phyloP scores from a whole-genome alignment of 1,140 invertebrate species.

The Tetramorium alpestre region DNA sequence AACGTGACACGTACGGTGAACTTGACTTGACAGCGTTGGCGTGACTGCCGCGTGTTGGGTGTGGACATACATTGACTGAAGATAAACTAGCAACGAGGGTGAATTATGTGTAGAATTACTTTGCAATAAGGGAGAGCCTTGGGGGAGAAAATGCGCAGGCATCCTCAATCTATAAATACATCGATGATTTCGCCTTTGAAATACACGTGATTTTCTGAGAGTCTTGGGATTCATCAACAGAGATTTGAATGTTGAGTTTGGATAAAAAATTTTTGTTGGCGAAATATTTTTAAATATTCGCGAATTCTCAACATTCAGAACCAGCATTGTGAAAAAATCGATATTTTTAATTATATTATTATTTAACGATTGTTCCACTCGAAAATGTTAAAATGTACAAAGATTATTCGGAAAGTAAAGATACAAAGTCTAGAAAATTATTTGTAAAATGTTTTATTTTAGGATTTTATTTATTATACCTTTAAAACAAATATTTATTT shows the following conservation, averaged over 20 bases:
- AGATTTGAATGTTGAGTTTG: background rate
- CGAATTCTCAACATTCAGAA: background rate
- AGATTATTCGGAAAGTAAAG: no score
- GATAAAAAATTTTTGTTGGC: background rate
- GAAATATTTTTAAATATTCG: background rate
- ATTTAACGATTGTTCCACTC: background rate
- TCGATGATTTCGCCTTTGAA: background rate
- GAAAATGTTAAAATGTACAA: background rate
- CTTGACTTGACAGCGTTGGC: slow-evolving; percentile 78
- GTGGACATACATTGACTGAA: slow-evolving; percentile 78
- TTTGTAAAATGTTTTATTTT: no score
- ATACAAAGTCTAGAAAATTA: no score
- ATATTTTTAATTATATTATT: background rate
- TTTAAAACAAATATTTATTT: no score
- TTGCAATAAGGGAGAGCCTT: slow-evolving; percentile 12
- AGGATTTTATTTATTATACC: no score
- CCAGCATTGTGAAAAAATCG: background rate
- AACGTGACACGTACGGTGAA: slow-evolving; percentile 79
- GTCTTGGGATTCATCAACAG: background rate
- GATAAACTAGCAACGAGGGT: slow-evolving; percentile 71
- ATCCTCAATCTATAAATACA: slow-evolving; percentile 45
- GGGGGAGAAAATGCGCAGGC: background rate
- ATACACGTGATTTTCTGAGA: background rate
- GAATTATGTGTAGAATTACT: slow-evolving; percentile 53
- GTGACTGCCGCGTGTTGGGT: slow-evolving; percentile 83